A percentile compares a stretch with the other conserved stretches of the same genome.
phyloP scores from a whole-genome alignment of 1,140 invertebrate species.

The Kradibia gibbosae region DNA sequence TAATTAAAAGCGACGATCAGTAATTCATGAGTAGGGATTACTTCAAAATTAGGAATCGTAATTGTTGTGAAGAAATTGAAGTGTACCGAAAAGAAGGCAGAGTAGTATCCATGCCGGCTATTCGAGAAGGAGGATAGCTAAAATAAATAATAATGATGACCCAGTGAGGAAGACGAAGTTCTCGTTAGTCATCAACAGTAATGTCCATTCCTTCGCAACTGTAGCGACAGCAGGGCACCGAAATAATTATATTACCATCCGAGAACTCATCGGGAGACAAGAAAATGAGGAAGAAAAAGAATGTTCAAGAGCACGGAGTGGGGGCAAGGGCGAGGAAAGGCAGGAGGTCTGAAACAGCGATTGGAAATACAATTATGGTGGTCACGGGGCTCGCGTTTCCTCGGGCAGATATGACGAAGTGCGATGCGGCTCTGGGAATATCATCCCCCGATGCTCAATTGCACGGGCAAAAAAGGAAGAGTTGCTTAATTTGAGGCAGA shows the following conservation, averaged over 20 bases:
- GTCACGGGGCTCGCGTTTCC: background rate
- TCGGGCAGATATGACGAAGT: background rate
- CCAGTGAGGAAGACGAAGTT: background rate
- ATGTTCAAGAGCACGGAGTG: background rate
- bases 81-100: background rate
- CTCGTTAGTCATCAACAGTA: background rate
- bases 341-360: background rate
- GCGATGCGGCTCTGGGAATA: no score
- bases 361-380: background rate
- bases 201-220: background rate
- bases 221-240: background rate
- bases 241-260: conserved; percentile 22
- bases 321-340: background rate
- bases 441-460: background rate
- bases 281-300: no score
- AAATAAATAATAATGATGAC: conserved; percentile 18
- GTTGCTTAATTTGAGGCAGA: background rate
- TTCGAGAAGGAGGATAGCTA: background rate
- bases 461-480: background rate
- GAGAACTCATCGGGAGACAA: background rate
- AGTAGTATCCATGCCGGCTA: background rate
- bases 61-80: background rate
- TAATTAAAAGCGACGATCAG: no score
- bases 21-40: background rate
- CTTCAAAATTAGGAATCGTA: background rate